A percentile compares a stretch with the other conserved stretches of the same genome.
Conservation (phyloP, 2,888 invertebrate genomes). For the Hyposoter dolosus region DNA sequence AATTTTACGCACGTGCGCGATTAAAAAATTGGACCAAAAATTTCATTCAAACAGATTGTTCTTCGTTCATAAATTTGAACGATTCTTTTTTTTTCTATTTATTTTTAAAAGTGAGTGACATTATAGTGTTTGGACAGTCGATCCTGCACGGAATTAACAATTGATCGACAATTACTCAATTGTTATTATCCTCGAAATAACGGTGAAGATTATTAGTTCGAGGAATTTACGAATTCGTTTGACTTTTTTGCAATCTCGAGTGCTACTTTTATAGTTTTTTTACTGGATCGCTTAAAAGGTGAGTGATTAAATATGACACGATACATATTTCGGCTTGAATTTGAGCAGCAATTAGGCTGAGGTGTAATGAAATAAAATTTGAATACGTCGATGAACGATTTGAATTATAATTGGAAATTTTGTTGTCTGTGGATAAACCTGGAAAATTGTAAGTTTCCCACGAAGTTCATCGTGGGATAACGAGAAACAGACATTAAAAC, state of each 20-base stretch:
- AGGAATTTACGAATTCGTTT: slow-evolving; percentile 2
- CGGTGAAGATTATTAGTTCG: neutral
- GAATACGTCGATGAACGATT: neutral
- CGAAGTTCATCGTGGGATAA: neutral
- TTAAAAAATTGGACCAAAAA: neutral
- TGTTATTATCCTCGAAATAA: slow-evolving; percentile 6
- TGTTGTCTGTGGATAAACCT: neutral
- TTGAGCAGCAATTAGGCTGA: neutral
- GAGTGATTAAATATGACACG: slow-evolving; percentile 43
- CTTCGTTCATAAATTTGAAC: neutral
- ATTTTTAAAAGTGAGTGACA: neutral
- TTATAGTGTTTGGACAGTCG: neutral
- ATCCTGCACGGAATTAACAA: neutral
- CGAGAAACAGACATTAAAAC: neutral
- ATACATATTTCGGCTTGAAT: slow-evolving; percentile 38
- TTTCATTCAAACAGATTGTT: neutral
- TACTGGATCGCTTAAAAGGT: slow-evolving; percentile 49
- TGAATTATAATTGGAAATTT: neutral
- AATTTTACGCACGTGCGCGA: neutral
- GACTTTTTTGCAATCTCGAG: neutral
- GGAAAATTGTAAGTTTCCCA: neutral
- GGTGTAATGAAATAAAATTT: neutral
- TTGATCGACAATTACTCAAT: neutral
- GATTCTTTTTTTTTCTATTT: neutral
- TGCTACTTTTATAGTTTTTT: neutral